Conservation (phyloP, 2,113 vertebrate species). For the human (Homo sapiens) region GRCh38 chr6:135383501-135384000, state of each 20-base stretch:
- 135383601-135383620: slow-evolving; percentile 29
- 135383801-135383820: slow-evolving; percentile 65
- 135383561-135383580: no score
- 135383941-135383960: slow-evolving; percentile 79
- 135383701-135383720: background rate
- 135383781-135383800: slow-evolving; percentile 53
- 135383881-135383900: slow-evolving; percentile 74
- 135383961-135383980: slow-evolving; percentile 79
- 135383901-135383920: slow-evolving; percentile 74
- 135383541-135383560: no score
- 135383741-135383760: slow-evolving; percentile 18
- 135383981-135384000: slow-evolving; percentile 81
- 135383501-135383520: no score
- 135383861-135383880: slow-evolving; percentile 74
- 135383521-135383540: no score
- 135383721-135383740: slow-evolving; percentile 30
- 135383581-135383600: background rate
- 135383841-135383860: slow-evolving; percentile 72
- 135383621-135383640: background rate
- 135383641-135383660: slow-evolving; percentile 28
- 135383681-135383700: background rate
- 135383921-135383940: slow-evolving; percentile 82
- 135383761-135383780: slow-evolving; percentile 69
- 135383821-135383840: slow-evolving; percentile 75
- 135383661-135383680: background rate